Evolutionary conservation across 2,797 vertebrate genomes (phyloP), one percentile per base, ranked within the genome.

Genomic region (Euthynnus affinis): DNA sequence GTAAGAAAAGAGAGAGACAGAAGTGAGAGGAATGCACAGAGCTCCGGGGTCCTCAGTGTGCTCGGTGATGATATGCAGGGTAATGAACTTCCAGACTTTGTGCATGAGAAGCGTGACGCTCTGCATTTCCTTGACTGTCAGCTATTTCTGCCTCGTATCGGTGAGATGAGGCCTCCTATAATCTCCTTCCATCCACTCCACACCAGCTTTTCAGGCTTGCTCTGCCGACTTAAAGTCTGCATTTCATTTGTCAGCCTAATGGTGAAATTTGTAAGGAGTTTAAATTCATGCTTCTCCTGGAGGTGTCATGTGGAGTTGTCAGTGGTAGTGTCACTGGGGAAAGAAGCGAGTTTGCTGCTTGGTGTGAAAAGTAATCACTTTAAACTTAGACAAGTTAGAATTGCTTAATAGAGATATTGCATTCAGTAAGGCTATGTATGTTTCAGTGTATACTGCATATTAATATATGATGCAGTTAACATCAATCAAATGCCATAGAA

Each of bases 161-260:
- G 71, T 72, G 83, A 87, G 84, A 91, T 86, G 89, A 91, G 80
- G 78, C 65, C 82, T 71, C 62, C 57, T 73, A 81, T 94, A 93
- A 94, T 94, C 92, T 92, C 85, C 87, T 89, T 89, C 88, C 86
- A 88, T 89, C 84, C 90, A 78, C 87, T 89, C 84, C 89, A 58
- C 73, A 84, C 86, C 83, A 72, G 91, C 86, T 91, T 90, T 88
- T 80, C 77, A 90, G 78, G 52, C 81, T 82, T 27, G 51, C 89
- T 89, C 83, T 73, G 81, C 89, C n/a, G 80, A 91, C 87, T 92
- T 92, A 91, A 92, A 91, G 86, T 79, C 82, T 76, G 81, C 90
- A 72, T 92, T 91, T 92, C 91, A 92, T 90, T 92, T 93, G 91
- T 94, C 92, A 93, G 92, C 89, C 93, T 93, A 93, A 93, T 92